phyloP scores from a whole-genome alignment of 2,797 vertebrate genomes.

The Rallus crepitans region DNA sequence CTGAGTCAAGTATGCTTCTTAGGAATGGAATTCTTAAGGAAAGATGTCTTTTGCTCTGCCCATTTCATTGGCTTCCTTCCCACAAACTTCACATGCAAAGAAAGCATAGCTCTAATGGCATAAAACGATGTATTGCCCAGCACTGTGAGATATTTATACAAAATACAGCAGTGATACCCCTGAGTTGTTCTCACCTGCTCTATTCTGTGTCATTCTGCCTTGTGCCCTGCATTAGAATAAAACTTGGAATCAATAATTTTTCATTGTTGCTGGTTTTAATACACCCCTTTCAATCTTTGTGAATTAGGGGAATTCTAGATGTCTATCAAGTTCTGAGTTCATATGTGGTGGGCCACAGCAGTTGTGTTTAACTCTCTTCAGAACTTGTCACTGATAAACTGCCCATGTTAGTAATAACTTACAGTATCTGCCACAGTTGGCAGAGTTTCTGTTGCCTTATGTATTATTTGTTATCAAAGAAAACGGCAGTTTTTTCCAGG shows the following conservation, averaged over 20 bases:
- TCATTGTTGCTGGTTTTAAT: not conserved
- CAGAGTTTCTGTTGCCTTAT: not conserved
- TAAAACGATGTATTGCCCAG: not conserved
- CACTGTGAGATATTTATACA: not conserved
- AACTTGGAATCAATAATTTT: not conserved
- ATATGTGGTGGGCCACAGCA: not conserved
- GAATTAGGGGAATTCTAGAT: not conserved
- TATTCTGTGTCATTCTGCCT: not conserved
- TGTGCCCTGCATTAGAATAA: not conserved
- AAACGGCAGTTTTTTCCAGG: not conserved
- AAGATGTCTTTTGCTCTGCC: not conserved
- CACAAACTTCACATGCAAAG: not conserved
- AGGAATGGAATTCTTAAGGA: not conserved
- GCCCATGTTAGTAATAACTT: not conserved
- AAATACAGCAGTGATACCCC: fast-evolving
- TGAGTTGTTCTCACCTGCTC: not conserved
- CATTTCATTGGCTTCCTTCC: not conserved
- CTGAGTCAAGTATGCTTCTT: not conserved
- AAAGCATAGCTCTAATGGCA: not conserved
- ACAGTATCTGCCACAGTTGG: not conserved
- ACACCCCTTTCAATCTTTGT: not conserved
- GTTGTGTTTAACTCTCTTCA: not conserved
- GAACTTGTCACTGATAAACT: not conserved
- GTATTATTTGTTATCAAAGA: not conserved
- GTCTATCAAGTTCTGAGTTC: not conserved